phyloP scores from a whole-genome alignment of 2,113 vertebrate genomes.

The Embiotoca jacksoni region DNA sequence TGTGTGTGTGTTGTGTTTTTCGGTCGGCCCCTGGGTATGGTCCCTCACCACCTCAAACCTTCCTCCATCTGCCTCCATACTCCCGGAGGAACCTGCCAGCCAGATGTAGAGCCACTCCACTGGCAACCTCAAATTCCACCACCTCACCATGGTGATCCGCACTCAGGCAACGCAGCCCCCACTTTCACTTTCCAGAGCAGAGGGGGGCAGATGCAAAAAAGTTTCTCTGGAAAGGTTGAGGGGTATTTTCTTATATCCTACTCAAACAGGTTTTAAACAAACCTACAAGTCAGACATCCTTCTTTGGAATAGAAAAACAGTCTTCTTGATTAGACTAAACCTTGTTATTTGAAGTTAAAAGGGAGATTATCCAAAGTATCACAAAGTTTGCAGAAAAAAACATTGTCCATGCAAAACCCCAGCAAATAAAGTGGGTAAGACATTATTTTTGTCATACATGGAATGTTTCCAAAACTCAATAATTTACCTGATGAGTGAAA shows the following conservation, averaged over 20 bases:
- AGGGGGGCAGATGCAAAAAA: background rate
- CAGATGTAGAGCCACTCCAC: conserved; percentile 75
- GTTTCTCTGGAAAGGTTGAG: background rate
- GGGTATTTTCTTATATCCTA: background rate
- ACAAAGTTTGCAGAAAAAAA: too few relatives aligned
- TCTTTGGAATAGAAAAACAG: background rate
- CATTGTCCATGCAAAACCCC: too few relatives aligned
- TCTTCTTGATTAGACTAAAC: background rate
- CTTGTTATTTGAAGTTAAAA: background rate
- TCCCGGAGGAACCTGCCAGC: conserved; percentile 62
- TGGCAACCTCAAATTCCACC: conserved; percentile 64
- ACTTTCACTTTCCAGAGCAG: conserved; percentile 37
- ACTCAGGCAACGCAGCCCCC: conserved; percentile 38
- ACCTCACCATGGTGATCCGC: conserved; percentile 39
- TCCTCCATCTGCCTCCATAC: conserved; percentile 46
- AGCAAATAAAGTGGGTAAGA: background rate
- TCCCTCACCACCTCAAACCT: conserved; percentile 44
- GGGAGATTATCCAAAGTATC: background rate
- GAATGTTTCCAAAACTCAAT: background rate
- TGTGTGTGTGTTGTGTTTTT: conserved; percentile 54
- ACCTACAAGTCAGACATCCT: background rate
- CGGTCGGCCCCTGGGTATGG: conserved; percentile 30
- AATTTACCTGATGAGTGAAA: background rate
- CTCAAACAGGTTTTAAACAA: background rate
- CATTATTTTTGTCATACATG: background rate